Conservation (phyloP, 1,140 invertebrate genomes). For the Ceratosolen fusciceps region DNA sequence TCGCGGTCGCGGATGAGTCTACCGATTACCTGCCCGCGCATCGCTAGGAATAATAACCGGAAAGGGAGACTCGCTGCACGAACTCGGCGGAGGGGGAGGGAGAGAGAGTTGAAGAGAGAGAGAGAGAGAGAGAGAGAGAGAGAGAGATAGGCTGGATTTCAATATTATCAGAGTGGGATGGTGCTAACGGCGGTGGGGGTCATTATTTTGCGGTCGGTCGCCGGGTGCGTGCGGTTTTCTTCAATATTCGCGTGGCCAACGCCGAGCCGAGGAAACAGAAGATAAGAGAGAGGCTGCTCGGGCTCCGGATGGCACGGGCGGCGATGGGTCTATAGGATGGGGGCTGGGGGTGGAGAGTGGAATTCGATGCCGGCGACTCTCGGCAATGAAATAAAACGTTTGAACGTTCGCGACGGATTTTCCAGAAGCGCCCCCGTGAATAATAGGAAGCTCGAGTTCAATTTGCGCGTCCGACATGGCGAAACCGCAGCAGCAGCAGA, state of each 20-base stretch:
- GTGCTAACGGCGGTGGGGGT: neutral
- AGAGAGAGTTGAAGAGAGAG: no score
- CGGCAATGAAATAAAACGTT: conserved; percentile 23
- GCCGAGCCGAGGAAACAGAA: neutral
- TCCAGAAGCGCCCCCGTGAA: conserved; percentile 20
- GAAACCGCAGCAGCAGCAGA: neutral
- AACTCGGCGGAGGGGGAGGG: no score
- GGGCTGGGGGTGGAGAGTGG: neutral
- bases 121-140: conserved; percentile 9
- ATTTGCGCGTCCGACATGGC: conserved; percentile 36
- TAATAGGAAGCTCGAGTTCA: conserved; percentile 36
- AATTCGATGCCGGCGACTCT: neutral
- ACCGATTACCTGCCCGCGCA: neutral
- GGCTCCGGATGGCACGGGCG: no score
- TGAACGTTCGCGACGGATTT: conserved; percentile 16
- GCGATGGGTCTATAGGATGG: neutral
- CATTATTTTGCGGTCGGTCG: conserved; percentile 39
- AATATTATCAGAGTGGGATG: neutral
- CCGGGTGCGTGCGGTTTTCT: conserved; percentile 31
- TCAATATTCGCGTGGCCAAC: conserved; percentile 38
- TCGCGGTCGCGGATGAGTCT: neutral
- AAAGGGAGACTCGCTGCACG: conserved; percentile 21
- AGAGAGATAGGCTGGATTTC: conserved; percentile 29
- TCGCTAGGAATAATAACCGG: conserved; percentile 30
- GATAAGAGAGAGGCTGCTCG: neutral